Conservation (phyloP, 2,113 vertebrate species). For the Cercocebus atys region DNA sequence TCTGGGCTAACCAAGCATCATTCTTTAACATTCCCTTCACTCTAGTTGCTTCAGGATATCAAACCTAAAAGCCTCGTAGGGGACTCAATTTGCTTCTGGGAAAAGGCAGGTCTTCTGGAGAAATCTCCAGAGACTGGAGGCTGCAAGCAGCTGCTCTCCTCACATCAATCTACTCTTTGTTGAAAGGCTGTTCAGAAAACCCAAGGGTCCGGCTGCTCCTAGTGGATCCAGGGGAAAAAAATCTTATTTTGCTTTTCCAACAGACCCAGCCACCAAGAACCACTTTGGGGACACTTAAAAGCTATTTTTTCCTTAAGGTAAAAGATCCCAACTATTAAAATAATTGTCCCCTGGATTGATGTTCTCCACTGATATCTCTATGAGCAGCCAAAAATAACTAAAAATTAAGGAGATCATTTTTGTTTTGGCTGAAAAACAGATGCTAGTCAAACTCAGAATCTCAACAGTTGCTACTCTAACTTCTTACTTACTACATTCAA, state of each 20-base stretch:
- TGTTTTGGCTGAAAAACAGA: not conserved
- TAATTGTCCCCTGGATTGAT: not conserved
- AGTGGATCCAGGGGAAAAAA: not conserved
- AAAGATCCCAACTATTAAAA: not conserved
- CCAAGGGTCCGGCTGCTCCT: not conserved
- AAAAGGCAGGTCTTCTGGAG: constrained; percentile 42
- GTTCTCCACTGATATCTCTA: not conserved
- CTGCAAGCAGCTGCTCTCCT: not conserved
- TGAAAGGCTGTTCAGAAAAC: not conserved
- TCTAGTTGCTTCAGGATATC: constrained; percentile 40
- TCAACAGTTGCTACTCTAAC: too few relatives aligned
- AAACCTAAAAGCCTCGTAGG: not conserved
- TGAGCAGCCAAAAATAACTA: not conserved
- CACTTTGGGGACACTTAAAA: not conserved
- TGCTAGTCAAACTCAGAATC: not conserved
- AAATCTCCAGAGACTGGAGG: not conserved
- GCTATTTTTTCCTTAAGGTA: not conserved
- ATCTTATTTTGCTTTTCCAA: not conserved
- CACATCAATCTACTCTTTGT: not conserved
- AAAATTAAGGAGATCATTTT: not conserved
- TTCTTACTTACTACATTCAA: not conserved
- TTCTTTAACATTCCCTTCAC: not conserved
- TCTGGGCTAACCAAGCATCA: not conserved
- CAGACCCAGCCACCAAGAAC: not conserved
- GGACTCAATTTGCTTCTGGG: constrained; percentile 38